Percentiles rank a stretch among this genome's conserved stretches.
These are phyloP conservation scores for Drosophila kurseongensis DNA, from an alignment of 1,140 invertebrate genomes.

Conservation along the genomic window DNA sequence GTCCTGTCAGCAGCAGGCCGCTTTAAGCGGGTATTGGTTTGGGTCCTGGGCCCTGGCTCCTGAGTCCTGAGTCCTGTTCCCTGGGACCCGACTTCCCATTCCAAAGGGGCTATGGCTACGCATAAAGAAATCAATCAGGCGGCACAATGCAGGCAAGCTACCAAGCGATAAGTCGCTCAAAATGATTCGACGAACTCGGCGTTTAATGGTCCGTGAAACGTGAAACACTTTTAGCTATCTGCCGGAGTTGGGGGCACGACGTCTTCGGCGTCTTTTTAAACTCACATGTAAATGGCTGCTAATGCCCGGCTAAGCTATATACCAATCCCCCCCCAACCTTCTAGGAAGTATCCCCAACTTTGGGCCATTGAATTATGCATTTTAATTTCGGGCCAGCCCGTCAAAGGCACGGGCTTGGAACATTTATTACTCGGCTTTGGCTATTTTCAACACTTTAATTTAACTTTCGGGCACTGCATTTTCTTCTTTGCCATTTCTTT, in stretches of 20 bases:
- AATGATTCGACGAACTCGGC: constrained; percentile 78
- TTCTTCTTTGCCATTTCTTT: constrained; percentile 51
- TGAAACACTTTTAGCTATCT: constrained; percentile 80
- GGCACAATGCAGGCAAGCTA: constrained; percentile 66
- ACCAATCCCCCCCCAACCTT: no score
- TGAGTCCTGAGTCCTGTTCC: no score
- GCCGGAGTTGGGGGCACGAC: constrained; percentile 16
- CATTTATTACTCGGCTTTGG: constrained; percentile 72
- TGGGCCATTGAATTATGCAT: constrained; percentile 75
- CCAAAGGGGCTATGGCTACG: constrained; percentile 23
- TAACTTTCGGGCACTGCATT: constrained; percentile 64
- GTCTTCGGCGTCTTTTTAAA: constrained; percentile 50
- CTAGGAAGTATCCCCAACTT: neutral
- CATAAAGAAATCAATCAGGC: constrained; percentile 82
- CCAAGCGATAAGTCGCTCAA: constrained; percentile 68
- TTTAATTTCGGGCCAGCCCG: constrained; percentile 70
- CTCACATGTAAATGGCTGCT: constrained; percentile 72
- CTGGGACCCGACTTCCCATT: neutral
- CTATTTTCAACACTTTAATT: constrained; percentile 79
- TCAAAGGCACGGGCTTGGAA: constrained; percentile 66
- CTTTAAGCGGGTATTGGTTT: neutral
- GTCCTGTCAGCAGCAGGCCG: constrained; percentile 50
- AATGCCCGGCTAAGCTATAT: constrained; percentile 42
- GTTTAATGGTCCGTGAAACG: constrained; percentile 81
- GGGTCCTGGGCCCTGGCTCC: no score